Base-by-base conservation (phyloP, 2,888 invertebrate genomes). In the Sarcophaga subvicina region DNA sequence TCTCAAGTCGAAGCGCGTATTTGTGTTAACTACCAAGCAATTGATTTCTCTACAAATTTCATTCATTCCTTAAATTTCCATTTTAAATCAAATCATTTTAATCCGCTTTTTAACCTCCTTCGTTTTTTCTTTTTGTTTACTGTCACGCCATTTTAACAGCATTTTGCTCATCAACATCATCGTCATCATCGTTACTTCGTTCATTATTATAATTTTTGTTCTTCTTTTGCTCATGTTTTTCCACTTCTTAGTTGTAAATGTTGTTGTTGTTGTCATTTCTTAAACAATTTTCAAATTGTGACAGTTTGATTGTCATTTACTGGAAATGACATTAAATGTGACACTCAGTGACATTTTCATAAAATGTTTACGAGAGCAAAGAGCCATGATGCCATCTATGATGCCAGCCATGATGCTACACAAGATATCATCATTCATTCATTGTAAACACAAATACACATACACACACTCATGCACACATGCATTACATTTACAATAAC, bases 261-360 rank as follows among this genome's bases (percentile, higher is more conserved):
- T 62, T 20, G 22, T 20, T 59, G 59, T 59, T 59, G 17, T 14
- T 59, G 59, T n/a, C 14, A 59, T n/a, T 37, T 67, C 10, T 45
- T 20, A 6, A 72, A 78, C 47, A 78, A 78, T 79, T 45, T 66
- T n/a, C 22, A 73, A 60, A 12, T 45, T 75, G 64, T 78, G 37
- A 62, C 62, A 60, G 37, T 71, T 79, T 71, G 69, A 75, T 76
- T 37, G 64, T 59, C 67, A 77, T 69, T 85, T 77, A 67, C 69
- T 82, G 66, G 64, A 67, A 82, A 70, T 79, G 75, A 45, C 78
- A 82, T 69, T 79, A 66, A 79, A 72, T 79, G 64, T 82, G 63
- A 82, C 75, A 85, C n/a, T 70, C 47, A 79, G 70, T 79, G 78
- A 47, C 62, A 82, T 82, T 73, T 73, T 25, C 63, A 77, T 47